Evolutionary conservation across 2,113 vertebrate species (phyloP), one percentile per base, ranked within the genome.

Genomic region (Epinephelus fuscoguttatus): DNA sequence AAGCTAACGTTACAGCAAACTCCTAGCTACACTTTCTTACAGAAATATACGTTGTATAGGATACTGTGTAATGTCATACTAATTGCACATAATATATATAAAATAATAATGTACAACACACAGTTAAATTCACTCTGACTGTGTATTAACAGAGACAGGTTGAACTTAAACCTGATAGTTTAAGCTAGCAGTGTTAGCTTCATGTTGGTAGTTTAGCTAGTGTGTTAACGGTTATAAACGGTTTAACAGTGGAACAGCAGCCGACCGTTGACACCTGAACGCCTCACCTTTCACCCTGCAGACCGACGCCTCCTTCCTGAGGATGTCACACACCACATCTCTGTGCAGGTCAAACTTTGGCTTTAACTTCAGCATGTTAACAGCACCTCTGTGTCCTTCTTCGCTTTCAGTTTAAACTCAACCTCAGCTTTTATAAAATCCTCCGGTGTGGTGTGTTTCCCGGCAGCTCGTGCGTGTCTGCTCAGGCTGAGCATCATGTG

Each of bases 211-310:
- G 6, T 47, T 42, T 5, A 15, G 9, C 10, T 10, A 0, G n/a
- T 4, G 40, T 0, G 47, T 63, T 19, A 30, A 27, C 30, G 4
- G 4, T 15, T 11, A 11, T 12, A 66, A 14, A 21, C 15, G 19
- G 49, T 25, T 40, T 19, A 11, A 55, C 17, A 2, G 1, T 17
- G 56, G 33, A 19, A 64, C 18, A 11, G 11, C 15, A 1, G n/a
- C 15, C 45, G 47, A 72, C 23, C 2, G 57, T 13, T 13, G 50
- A 60, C 71, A 66, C 86, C 74, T 91, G 85, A 89, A 84, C 71
- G 79, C 81, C 94, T 95, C 91, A 94, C 95, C 95, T 93, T 82
- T 74, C 68, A 87, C 75, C 59, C 78, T 63, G 60, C 92, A 88
- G 18, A 87, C 82, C 1, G 89, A 85, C 50, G 93, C 90, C 57